Base-by-base conservation (phyloP, 23 tunicate genomes). In the Ciona savignyi region DNA sequence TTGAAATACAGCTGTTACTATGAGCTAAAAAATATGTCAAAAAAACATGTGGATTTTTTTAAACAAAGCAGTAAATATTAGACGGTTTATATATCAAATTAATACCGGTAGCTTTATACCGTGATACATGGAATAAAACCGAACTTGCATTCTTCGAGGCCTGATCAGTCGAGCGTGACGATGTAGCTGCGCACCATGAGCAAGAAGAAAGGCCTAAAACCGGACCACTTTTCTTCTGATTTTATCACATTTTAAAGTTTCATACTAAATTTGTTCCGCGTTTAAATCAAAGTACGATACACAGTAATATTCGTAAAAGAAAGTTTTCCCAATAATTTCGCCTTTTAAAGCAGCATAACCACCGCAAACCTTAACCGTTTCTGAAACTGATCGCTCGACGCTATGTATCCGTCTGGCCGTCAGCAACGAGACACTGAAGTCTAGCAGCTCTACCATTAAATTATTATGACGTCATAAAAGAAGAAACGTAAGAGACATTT, bases 391-490 rank as follows among this genome's bases (percentile, higher is more conserved):
- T 42, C 56, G 56, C 56, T 42, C 56, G 56, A 15, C 56, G 56
- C 56, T 6, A 42, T 42, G 56, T 6, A 42, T 51, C 76, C 34
- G 76, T 35, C 76, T 35, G 29, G 76, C 63, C 63, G 63, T 49
- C 76, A 70, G 23, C 76, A 72, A 42, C 63, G 76, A 35, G 33
- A 72, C 32, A 72, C 61, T 27, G 30, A 30, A 35, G 51, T 69
- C 73, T 34, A 23, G 33, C 34, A 29, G 56, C 56, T 15, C 56
- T 9, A 64, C 68, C 68, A 64, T 24, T 64, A 64, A 64, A 64
- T 64, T 24, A 21, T 23, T 64, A 23, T 75, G 87, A 82, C 75
- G 87, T 82, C 69, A 82, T 28, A 34, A 34, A 32, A 82, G 72
- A 42, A 81, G 85, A 81, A 81, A 81, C 66, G 35, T 62, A 73